phyloP scores from a whole-genome alignment of 2,113 vertebrate genomes.

The Nerophis ophidion region DNA sequence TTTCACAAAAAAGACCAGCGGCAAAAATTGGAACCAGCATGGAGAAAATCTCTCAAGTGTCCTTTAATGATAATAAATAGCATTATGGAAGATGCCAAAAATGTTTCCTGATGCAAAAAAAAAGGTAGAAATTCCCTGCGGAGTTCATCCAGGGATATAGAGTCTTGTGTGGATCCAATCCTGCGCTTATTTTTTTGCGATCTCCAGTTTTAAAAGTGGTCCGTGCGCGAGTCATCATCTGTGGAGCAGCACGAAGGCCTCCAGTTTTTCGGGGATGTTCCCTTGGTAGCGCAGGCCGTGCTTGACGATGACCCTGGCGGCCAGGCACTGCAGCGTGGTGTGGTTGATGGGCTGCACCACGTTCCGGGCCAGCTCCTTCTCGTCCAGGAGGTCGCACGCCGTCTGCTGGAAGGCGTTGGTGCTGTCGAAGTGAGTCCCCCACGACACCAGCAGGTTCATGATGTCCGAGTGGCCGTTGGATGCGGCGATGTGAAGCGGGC shows the following conservation, averaged over 20 bases:
- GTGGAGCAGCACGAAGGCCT: constrained; percentile 92
- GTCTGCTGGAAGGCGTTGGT: constrained; percentile 90
- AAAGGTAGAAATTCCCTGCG: constrained; percentile 35
- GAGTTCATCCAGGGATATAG: constrained; percentile 31
- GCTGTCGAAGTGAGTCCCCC: constrained; percentile 95
- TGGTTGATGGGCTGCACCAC: constrained; percentile 97
- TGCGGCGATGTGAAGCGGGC: constrained; percentile 90
- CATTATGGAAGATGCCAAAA: constrained; percentile 53
- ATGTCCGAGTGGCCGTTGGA: constrained; percentile 96
- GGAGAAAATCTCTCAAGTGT: constrained; percentile 68
- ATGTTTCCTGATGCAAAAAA: constrained; percentile 41
- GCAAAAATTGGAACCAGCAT: constrained; percentile 57
- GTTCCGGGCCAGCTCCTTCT: constrained; percentile 94
- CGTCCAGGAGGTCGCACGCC: constrained; percentile 91
- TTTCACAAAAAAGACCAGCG: constrained; percentile 52
- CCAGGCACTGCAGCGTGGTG: constrained; percentile 95
- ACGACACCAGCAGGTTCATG: constrained; percentile 95
- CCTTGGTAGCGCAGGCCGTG: constrained; percentile 84
- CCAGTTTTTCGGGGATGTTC: constrained; percentile 91
- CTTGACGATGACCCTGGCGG: constrained; percentile 88
- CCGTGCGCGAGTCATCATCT: constrained; percentile 76
- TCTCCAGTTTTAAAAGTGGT: background rate
- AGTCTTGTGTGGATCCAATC: background rate
- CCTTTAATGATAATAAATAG: constrained; percentile 71
- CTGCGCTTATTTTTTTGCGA: background rate